These are phyloP conservation scores for Columba guinea DNA, from an alignment of 2,797 vertebrate species.

Conservation along the genomic window DNA sequence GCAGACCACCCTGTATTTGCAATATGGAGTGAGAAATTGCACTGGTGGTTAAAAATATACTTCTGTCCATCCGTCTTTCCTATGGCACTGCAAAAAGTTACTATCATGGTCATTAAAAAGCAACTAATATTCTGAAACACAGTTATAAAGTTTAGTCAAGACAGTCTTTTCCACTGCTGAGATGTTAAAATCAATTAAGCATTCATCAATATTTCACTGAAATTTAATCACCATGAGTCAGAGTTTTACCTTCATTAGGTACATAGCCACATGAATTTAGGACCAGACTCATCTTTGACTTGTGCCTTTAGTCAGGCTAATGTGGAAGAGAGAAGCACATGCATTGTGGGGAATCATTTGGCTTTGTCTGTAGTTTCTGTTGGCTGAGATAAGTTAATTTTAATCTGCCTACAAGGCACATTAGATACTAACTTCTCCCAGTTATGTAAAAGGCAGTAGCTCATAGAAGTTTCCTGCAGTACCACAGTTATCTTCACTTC, in stretches of 20 bases:
- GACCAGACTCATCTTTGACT: neutral
- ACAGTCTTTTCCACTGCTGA: neutral
- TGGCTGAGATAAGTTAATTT: neutral
- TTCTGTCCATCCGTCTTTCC: neutral
- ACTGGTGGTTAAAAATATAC: neutral
- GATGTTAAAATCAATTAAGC: conserved; percentile 31
- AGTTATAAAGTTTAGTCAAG: conserved; percentile 14
- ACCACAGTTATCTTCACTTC: neutral
- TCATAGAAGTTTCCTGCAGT: neutral
- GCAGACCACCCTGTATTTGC: neutral
- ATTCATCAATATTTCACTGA: conserved; percentile 45
- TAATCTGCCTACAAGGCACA: neutral
- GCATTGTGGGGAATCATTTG: neutral
- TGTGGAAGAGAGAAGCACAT: neutral
- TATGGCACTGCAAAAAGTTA: neutral
- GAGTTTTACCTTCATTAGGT: conserved; percentile 31
- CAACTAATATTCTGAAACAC: conserved; percentile 24
- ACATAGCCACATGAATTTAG: conserved; percentile 16
- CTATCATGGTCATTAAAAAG: neutral
- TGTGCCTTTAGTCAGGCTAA: neutral
- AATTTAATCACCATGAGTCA: neutral
- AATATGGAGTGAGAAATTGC: neutral
- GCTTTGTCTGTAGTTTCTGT: neutral
- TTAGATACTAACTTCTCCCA: neutral
- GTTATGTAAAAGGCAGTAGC: neutral